phyloP scores from a whole-genome alignment of 1,140 invertebrate species.

The Ceratosolen solmsi region DNA sequence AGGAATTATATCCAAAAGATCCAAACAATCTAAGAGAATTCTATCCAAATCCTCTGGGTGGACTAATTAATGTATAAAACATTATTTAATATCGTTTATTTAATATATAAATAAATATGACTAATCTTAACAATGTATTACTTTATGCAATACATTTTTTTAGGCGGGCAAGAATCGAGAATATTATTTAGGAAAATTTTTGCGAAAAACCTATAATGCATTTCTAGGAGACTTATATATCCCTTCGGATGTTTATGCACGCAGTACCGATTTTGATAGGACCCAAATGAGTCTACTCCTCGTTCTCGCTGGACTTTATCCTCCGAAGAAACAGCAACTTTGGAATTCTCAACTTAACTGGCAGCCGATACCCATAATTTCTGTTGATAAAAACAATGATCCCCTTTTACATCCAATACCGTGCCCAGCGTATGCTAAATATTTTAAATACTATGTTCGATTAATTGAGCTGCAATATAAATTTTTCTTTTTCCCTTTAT shows the following conservation, averaged over 20 bases:
- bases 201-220: slow-evolving; percentile 73
- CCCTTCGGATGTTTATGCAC: slow-evolving; percentile 68
- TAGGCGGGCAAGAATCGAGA: slow-evolving; percentile 68
- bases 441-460: not conserved
- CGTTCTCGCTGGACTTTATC: slow-evolving; percentile 75
- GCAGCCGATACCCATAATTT: slow-evolving; percentile 62
- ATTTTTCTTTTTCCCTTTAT: too few species aligned
- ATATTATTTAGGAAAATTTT: slow-evolving; percentile 73
- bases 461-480: too few species aligned
- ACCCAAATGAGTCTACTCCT: slow-evolving; percentile 77
- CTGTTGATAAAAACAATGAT: slow-evolving; percentile 55
- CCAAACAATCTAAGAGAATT: slow-evolving; percentile 58
- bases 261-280: slow-evolving; percentile 73
- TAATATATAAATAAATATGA: not conserved
- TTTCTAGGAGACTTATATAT: slow-evolving; percentile 73
- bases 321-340: slow-evolving; percentile 68
- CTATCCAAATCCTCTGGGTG: slow-evolving; percentile 71
- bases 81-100: not conserved
- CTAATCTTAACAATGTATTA: not conserved
- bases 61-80: slow-evolving; percentile 74
- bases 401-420: slow-evolving; percentile 47
- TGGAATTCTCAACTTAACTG: slow-evolving; percentile 71
- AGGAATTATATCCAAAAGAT: slow-evolving; percentile 73
- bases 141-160: slow-evolving; percentile 2
- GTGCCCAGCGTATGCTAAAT: slow-evolving; percentile 40